phyloP scores from a whole-genome alignment of 2,797 vertebrate genomes.

The Urosaurus nigricauda region DNA sequence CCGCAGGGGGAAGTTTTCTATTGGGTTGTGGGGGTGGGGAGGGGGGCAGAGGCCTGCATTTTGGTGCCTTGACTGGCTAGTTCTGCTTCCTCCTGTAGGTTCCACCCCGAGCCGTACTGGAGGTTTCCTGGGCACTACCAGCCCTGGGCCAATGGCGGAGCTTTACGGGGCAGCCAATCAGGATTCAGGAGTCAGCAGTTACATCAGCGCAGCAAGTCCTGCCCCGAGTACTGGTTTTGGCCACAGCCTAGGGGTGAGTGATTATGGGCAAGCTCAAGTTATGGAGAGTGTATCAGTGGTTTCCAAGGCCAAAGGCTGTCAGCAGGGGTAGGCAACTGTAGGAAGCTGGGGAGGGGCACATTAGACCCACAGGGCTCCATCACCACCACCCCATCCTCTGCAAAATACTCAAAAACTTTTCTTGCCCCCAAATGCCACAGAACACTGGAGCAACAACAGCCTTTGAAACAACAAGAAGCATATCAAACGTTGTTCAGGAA shows the following conservation, averaged over 20 bases:
- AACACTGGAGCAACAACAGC: too few relatives aligned
- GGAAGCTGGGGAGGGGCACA: not conserved
- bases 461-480: too few relatives aligned
- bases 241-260: slow-evolving; percentile 97
- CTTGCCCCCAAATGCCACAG: too few relatives aligned
- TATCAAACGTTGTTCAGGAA: not conserved
- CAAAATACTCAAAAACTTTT: too few relatives aligned
- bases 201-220: slow-evolving; percentile 97
- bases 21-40: slow-evolving; percentile 32
- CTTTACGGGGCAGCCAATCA: slow-evolving; percentile 94
- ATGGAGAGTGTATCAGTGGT: not conserved
- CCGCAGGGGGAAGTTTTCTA: not conserved
- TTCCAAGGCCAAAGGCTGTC: not conserved
- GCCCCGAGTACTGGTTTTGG: slow-evolving; percentile 96
- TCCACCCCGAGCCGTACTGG: slow-evolving; percentile 93
- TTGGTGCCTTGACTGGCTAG: slow-evolving; percentile 78
- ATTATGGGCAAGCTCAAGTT: too few relatives aligned
- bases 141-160: slow-evolving; percentile 97
- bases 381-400: too few relatives aligned
- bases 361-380: too few relatives aligned
- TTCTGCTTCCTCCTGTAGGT: slow-evolving; percentile 84
- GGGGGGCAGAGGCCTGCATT: slow-evolving; percentile 46
- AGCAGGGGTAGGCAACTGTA: not conserved
- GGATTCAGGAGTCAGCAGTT: slow-evolving; percentile 97
- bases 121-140: slow-evolving; percentile 97